Percentiles rank a stretch among this genome's conserved stretches.
Conservation (phyloP, 2,888 invertebrate species). For the Hybos culiciformis region DNA sequence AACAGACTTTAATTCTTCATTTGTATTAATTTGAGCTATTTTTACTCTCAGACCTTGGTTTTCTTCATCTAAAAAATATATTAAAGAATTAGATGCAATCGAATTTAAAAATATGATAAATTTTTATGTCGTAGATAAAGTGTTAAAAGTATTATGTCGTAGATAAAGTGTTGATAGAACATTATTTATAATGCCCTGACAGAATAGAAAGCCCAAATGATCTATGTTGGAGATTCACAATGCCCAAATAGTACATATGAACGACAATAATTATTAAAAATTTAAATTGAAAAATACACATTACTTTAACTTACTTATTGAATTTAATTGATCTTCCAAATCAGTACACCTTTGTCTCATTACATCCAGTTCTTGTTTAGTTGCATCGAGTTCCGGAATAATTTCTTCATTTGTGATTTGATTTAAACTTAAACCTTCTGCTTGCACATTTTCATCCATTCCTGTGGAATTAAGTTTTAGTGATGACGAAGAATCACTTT, state of each 20-base stretch:
- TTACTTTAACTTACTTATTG: slow-evolving; percentile 29
- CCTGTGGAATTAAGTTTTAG: slow-evolving; percentile 25
- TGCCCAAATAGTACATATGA: too few relatives aligned
- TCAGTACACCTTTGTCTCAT: slow-evolving; percentile 62
- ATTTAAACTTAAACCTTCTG: slow-evolving; percentile 16
- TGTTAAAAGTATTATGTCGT: not conserved
- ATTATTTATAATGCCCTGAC: too few relatives aligned
- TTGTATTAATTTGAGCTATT: slow-evolving; percentile 37
- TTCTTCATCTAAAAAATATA: slow-evolving; percentile 26
- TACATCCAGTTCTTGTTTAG: slow-evolving; percentile 49
- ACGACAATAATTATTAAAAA: too few relatives aligned
- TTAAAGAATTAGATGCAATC: too few relatives aligned
- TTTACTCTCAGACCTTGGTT: slow-evolving; percentile 32
- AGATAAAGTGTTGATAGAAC: not conserved
- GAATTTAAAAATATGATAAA: too few relatives aligned
- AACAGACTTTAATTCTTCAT: slow-evolving; percentile 61
- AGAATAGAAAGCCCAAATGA: too few relatives aligned
- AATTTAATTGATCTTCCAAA: slow-evolving; percentile 61
- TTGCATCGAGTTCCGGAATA: slow-evolving; percentile 53
- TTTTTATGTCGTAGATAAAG: too few relatives aligned
- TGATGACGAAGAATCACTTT: not conserved
- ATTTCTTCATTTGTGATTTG: slow-evolving; percentile 30
- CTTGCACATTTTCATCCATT: slow-evolving; percentile 21
- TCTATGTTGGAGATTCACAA: too few relatives aligned
- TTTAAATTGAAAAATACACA: not conserved